phyloP scores from a whole-genome alignment of 2,888 invertebrate species.

The Mesodorylaimus sp. region DNA sequence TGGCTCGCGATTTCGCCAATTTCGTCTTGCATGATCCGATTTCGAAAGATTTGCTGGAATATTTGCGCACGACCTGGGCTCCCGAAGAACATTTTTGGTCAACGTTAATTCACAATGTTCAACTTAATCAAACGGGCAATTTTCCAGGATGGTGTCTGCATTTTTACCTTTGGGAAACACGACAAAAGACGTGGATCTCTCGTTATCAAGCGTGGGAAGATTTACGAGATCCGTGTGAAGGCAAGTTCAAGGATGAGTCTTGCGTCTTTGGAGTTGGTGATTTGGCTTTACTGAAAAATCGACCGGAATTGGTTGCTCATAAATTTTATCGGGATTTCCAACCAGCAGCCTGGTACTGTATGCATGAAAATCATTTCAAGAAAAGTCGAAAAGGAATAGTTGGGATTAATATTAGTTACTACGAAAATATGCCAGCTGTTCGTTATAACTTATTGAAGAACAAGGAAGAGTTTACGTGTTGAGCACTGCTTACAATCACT shows the following conservation, averaged over 20 bases:
- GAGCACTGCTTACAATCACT: no score
- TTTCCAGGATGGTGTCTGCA: not conserved
- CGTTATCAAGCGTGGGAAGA: not conserved
- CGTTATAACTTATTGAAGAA: not conserved
- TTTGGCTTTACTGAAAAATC: constrained; percentile 12
- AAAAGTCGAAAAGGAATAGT: no score
- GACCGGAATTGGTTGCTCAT: constrained; percentile 1
- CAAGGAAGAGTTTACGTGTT: not conserved
- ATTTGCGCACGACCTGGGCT: not conserved
- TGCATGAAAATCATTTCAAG: not conserved
- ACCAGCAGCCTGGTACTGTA: not conserved
- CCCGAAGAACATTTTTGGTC: constrained; percentile 9
- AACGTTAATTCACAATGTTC: constrained; percentile 2
- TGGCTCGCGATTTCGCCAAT: constrained; percentile 4
- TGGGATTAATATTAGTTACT: no score
- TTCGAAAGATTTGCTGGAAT: constrained; percentile 1
- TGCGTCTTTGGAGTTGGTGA: constrained; percentile 28
- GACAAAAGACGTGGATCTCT: not conserved
- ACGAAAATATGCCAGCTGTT: not conserved
- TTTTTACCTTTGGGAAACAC: not conserved
- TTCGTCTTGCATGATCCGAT: not conserved
- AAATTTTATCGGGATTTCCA: not conserved
- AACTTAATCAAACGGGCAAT: not conserved
- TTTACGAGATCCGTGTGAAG: no score
- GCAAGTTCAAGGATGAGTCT: constrained; percentile 17